phyloP scores from a whole-genome alignment of 2,113 vertebrate genomes.

The Poeciliopsis retropinna region DNA sequence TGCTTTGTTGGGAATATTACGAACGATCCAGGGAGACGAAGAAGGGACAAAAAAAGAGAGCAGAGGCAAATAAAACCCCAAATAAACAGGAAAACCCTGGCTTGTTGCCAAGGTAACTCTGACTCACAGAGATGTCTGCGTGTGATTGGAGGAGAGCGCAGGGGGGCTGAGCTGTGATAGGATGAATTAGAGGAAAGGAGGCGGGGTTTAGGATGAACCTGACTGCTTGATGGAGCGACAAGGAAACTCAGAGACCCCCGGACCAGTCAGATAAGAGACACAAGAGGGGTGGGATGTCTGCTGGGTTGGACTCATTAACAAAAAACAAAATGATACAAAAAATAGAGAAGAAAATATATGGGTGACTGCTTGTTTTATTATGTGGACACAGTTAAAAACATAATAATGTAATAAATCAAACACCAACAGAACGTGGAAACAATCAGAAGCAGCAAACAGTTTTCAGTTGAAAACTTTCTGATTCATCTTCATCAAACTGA shows the following conservation, averaged over 20 bases:
- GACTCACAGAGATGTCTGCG: slow-evolving; percentile 50
- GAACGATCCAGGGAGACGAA: slow-evolving; percentile 46
- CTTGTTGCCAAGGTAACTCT: slow-evolving; percentile 84
- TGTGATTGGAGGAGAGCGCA: slow-evolving; percentile 66
- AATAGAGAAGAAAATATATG: not conserved
- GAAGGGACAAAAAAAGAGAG: slow-evolving; percentile 44
- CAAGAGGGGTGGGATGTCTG: not conserved
- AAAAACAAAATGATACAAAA: slow-evolving; percentile 31
- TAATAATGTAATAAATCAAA: not conserved
- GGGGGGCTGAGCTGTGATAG: slow-evolving; percentile 57
- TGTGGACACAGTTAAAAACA: not conserved
- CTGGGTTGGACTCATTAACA: not conserved
- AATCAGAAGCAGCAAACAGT: not conserved
- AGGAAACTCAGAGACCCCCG: slow-evolving; percentile 39
- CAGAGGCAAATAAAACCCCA: slow-evolving; percentile 2
- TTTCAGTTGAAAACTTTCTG: too few relatives aligned
- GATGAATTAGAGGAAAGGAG: slow-evolving; percentile 45
- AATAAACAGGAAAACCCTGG: slow-evolving; percentile 68
- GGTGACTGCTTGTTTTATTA: not conserved
- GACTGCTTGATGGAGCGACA: slow-evolving; percentile 39
- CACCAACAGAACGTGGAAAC: not conserved
- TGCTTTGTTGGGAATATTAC: slow-evolving; percentile 42
- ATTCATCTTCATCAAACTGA: too few relatives aligned
- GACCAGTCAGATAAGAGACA: slow-evolving; percentile 25
- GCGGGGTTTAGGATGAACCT: slow-evolving; percentile 33